Percentiles rank a stretch among this genome's conserved stretches.
These are phyloP conservation scores for Sesia bembeciformis DNA, from an alignment of 2,888 invertebrate genomes.

Conservation along the genomic window DNA sequence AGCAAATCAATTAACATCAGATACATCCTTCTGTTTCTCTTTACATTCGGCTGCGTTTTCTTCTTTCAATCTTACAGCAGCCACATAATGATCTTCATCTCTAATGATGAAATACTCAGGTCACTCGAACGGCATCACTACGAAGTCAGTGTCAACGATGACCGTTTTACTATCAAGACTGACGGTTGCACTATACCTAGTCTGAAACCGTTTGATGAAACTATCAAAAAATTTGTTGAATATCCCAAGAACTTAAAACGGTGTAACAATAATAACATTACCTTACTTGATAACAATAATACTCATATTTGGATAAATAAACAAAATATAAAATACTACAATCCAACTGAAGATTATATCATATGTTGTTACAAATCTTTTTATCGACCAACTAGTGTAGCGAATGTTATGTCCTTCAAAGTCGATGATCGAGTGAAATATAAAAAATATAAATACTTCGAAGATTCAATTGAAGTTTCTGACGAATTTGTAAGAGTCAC, in stretches of 20 bases:
- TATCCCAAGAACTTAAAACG: conserved; percentile 54
- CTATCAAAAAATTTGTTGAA: conserved; percentile 55
- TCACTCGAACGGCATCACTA: background rate
- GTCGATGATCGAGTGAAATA: conserved; percentile 51
- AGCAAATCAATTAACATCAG: background rate
- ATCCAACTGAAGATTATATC: conserved; percentile 37
- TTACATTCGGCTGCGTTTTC: background rate
- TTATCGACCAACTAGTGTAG: conserved; percentile 47
- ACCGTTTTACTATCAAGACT: conserved; percentile 61
- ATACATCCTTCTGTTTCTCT: background rate
- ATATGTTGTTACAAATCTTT: conserved; percentile 76
- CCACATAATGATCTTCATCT: background rate
- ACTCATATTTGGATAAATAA: conserved; percentile 68
- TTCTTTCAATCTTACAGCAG: background rate
- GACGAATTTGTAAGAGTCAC: conserved; percentile 79
- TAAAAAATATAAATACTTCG: conserved; percentile 53
- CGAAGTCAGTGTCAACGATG: background rate
- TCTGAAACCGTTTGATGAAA: conserved; percentile 69
- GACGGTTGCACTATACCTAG: conserved; percentile 77
- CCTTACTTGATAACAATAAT: conserved; percentile 66
- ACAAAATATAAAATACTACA: conserved; percentile 52
- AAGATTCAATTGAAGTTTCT: conserved; percentile 31
- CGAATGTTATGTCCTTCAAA: conserved; percentile 32
- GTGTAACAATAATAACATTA: conserved; percentile 45
- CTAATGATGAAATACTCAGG: background rate